Evolutionary conservation across 2,888 invertebrate species (phyloP).

Genomic region (Phortica magna): DNA sequence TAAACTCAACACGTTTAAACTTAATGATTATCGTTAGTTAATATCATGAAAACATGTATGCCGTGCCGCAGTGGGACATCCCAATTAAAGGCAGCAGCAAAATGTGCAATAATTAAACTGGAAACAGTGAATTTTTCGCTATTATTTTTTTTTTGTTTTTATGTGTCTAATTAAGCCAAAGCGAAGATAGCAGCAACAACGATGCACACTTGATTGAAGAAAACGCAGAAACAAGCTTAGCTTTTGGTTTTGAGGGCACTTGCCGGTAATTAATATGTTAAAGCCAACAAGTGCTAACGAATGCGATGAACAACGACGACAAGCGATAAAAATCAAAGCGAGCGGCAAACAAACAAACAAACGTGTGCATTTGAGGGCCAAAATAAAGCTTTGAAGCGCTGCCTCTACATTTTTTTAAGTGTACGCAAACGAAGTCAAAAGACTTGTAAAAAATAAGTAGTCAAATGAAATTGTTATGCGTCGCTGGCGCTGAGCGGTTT

Average conservation of each 20-base stretch:
- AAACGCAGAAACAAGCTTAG: background rate
- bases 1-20: background rate
- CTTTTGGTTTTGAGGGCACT: slow-evolving; percentile 18
- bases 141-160: background rate
- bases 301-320: background rate
- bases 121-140: background rate
- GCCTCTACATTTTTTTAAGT: background rate
- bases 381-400: background rate
- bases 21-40: background rate
- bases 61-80: background rate
- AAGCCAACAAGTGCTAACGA: background rate
- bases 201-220: background rate
- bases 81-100: slow-evolving; percentile 28
- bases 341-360: slow-evolving; percentile 5
- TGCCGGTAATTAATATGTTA: slow-evolving; percentile 31
- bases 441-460: background rate
- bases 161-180: background rate
- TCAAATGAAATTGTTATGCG: slow-evolving; percentile 31
- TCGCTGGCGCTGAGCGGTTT: slow-evolving; percentile 1
- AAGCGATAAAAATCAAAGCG: slow-evolving; percentile 20
- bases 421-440: background rate
- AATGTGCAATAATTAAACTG: slow-evolving; percentile 19
- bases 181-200: background rate
- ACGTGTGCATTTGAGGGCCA: background rate
- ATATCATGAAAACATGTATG: background rate